Conservation (phyloP, 2,113 vertebrate genomes). For the Microcebus griseorufus region DNA sequence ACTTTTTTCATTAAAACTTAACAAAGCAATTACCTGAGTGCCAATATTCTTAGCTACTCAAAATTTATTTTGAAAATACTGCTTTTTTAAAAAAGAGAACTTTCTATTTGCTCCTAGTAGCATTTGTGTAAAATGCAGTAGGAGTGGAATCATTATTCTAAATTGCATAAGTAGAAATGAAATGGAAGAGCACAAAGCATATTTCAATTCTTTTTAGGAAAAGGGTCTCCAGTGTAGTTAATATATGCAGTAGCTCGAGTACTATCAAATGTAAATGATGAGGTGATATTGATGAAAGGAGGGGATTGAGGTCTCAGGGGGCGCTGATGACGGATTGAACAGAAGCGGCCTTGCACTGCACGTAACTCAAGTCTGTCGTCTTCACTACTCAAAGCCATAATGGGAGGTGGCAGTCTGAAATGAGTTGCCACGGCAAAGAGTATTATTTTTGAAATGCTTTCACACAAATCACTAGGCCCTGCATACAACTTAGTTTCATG, state of each 20-base stretch:
- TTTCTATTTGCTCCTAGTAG: not conserved
- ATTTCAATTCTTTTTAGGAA: slow-evolving; percentile 73
- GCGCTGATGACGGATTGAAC: slow-evolving; percentile 98
- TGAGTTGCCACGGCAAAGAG: slow-evolving; percentile 96
- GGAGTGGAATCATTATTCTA: not conserved
- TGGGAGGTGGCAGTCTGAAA: slow-evolving; percentile 98
- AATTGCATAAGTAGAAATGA: slow-evolving; percentile 64
- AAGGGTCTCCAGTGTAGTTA: slow-evolving; percentile 79
- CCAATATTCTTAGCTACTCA: not conserved
- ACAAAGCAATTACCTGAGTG: slow-evolving; percentile 33
- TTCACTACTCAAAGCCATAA: slow-evolving; percentile 95
- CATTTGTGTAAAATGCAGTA: not conserved
- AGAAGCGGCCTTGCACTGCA: slow-evolving; percentile 91
- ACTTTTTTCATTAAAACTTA: not conserved
- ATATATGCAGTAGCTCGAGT: slow-evolving; percentile 88
- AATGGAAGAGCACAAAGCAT: slow-evolving; percentile 76
- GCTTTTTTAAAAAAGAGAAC: slow-evolving; percentile 1
- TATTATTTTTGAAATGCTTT: slow-evolving; percentile 99
- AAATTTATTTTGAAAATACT: not conserved
- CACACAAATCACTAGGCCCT: slow-evolving; percentile 95
- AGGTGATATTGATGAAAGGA: slow-evolving; percentile 94
- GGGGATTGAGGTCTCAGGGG: slow-evolving; percentile 93
- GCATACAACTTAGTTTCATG: slow-evolving; percentile 96
- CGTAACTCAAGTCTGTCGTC: slow-evolving; percentile 92
- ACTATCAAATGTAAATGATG: slow-evolving; percentile 90